Evolutionary conservation across 1,140 invertebrate genomes (phyloP).

Genomic region (Drosophila chauvacae): DNA sequence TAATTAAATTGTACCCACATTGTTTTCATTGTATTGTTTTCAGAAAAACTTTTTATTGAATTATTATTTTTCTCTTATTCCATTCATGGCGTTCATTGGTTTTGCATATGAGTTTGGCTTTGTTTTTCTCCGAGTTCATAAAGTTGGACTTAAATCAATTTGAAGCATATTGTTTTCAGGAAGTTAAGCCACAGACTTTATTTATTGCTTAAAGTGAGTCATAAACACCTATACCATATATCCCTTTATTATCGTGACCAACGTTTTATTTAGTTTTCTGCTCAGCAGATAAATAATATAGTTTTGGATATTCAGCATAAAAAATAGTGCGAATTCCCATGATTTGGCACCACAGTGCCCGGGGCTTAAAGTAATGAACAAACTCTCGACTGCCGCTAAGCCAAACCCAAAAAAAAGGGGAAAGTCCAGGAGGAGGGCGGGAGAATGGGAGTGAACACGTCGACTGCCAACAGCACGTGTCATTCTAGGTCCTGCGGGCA

Average conservation of each 20-base stretch:
- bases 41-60: conserved; percentile 11
- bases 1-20: conserved; percentile 5
- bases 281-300: not conserved
- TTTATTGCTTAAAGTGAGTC: not conserved
- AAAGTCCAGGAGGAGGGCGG: not conserved
- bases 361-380: conserved; percentile 69
- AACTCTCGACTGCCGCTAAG: conserved; percentile 25
- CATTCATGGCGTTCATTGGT: not conserved
- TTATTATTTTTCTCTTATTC: not conserved
- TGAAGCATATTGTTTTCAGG: not conserved
- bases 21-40: conserved; percentile 16
- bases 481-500: conserved; percentile 12
- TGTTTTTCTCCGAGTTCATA: not conserved
- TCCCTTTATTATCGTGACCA: not conserved
- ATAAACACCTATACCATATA: not conserved
- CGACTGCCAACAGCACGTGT: conserved; percentile 58
- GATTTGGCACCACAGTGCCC: conserved; percentile 36
- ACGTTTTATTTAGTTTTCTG: not conserved
- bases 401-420: conserved; percentile 17
- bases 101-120: conserved; percentile 1
- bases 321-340: not conserved
- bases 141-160: conserved; percentile 20
- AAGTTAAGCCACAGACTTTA: not conserved
- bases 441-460: conserved; percentile 19
- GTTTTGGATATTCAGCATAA: not conserved